Percentiles rank a stretch among this genome's conserved stretches.
phyloP scores from a whole-genome alignment of 1,140 invertebrate species.

The Ceratosolen solmsi region DNA sequence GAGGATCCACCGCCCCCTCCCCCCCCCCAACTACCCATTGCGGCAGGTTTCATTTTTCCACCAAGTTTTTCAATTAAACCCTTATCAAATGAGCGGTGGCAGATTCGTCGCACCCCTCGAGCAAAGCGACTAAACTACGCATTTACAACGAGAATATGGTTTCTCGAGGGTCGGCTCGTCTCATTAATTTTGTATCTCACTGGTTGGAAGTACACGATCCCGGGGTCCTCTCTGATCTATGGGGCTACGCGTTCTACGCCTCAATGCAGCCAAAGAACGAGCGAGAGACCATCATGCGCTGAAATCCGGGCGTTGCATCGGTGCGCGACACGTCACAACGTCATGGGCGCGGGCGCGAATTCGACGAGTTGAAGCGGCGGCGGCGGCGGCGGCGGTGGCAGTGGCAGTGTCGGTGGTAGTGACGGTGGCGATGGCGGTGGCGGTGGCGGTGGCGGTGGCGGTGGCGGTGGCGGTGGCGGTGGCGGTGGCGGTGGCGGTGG shows the following conservation, averaged over 20 bases:
- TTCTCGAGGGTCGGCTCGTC: conserved; percentile 5
- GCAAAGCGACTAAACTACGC: neutral
- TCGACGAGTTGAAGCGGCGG: conserved; percentile 9
- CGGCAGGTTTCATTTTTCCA: neutral
- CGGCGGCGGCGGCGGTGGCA: neutral
- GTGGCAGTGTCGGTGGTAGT: neutral
- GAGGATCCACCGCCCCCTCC: neutral
- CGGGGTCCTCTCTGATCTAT: neutral
- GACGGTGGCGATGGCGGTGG: neutral
- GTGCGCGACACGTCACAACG: conserved; percentile 46
- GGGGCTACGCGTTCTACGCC: neutral
- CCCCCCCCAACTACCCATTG: too few relatives aligned
- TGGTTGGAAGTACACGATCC: neutral
- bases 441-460: neutral
- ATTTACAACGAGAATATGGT: conserved; percentile 19
- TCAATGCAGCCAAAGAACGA: neutral
- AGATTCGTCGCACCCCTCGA: neutral
- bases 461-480: neutral
- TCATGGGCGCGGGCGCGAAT: conserved; percentile 21
- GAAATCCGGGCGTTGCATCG: conserved; percentile 45
- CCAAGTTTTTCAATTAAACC: conserved; percentile 22
- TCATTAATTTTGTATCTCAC: conserved; percentile 18
- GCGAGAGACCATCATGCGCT: neutral
- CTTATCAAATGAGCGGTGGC: neutral
- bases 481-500: neutral